Percentiles rank a stretch among this genome's conserved stretches.
Conservation (phyloP, 2,888 invertebrate species). For the Yponomeuta cagnagella region DNA sequence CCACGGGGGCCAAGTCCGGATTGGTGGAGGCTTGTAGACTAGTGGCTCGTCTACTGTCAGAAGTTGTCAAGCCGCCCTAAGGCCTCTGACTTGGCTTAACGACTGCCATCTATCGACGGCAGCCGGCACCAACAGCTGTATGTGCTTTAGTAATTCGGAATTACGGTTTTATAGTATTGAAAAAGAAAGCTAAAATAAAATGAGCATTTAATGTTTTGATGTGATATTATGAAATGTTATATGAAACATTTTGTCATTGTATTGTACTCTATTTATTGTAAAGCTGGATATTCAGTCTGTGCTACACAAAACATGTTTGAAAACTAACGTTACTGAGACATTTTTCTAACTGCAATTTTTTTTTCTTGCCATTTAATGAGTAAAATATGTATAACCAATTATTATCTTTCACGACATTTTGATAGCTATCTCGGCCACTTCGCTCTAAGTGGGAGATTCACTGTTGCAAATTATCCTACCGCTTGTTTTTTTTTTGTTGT, state of each 20-base stretch:
- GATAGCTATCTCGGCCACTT: too few species aligned
- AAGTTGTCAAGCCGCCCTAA: too few species aligned
- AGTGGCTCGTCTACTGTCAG: too few species aligned
- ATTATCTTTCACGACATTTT: too few species aligned
- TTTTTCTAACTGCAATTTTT: neutral
- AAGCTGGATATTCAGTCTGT: neutral
- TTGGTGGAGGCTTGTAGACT: too few species aligned
- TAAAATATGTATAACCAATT: neutral
- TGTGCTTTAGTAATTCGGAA: constrained; percentile 24
- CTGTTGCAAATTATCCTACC: neutral
- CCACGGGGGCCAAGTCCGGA: too few species aligned
- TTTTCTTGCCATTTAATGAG: neutral
- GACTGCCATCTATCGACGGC: too few species aligned
- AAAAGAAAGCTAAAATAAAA: constrained; percentile 17
- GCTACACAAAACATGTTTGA: neutral
- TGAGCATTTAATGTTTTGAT: constrained; percentile 21
- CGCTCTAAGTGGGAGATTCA: too few species aligned
- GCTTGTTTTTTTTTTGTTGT: neutral
- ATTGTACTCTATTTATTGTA: constrained; percentile 1
- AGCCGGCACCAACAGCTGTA: too few species aligned
- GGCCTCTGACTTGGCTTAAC: too few species aligned
- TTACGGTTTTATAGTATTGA: constrained; percentile 35
- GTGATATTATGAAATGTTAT: constrained; percentile 21
- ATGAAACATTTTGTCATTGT: constrained; percentile 19
- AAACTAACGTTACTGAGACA: neutral